Evolutionary conservation across 64 coral and sea anemone species (phyloP), one percentile per base, ranked within the genome.

Genomic region (Pachyseris speciosa): DNA sequence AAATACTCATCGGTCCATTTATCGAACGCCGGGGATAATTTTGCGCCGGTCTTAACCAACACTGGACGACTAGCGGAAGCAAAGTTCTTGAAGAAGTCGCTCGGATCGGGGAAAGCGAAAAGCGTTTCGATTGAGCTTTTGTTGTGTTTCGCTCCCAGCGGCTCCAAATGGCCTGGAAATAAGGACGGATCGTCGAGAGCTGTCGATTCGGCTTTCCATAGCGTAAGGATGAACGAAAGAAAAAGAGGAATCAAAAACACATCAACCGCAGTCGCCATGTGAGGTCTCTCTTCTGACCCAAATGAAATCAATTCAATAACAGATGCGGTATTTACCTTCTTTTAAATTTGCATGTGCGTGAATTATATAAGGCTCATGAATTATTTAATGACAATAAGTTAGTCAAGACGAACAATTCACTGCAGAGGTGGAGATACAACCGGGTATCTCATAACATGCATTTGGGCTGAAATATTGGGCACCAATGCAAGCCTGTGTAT

Each of bases 1-100:
- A 87, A 72, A 72, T 87, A 87, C 17, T 87, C 84, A n/a, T 87
- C 84, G 42, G 42, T 72, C 84, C 84, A 87, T 38, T 72, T 30
- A 4, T 11, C 13, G 31, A 70, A 87, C 16, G 84, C 84, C 8
- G 84, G 67, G 4, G 84, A 87, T 32, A 74, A 55, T 33, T 87
- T 87, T 2, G 84, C 84, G 4, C 67, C 84, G 9, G 63, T 41
- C 37, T 70, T 45, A 11, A 87, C 37, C 15, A 87, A 22, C 7
- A 87, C 29, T 4, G 84, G 84, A 4, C 31, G 32, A 57, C 47
- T 73, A 13, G 66, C 67, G 32, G 67, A 55, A 1, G 37, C 84
- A 57, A 55, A 87, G 30, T 87, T 72, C 51, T 87, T 1, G 33
- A 87, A 87, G 67, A 87, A 87, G 12, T 72, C 2, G 11, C 19